Evolutionary conservation across 2,888 invertebrate genomes (phyloP).

Genomic region (Diarsia rubi): DNA sequence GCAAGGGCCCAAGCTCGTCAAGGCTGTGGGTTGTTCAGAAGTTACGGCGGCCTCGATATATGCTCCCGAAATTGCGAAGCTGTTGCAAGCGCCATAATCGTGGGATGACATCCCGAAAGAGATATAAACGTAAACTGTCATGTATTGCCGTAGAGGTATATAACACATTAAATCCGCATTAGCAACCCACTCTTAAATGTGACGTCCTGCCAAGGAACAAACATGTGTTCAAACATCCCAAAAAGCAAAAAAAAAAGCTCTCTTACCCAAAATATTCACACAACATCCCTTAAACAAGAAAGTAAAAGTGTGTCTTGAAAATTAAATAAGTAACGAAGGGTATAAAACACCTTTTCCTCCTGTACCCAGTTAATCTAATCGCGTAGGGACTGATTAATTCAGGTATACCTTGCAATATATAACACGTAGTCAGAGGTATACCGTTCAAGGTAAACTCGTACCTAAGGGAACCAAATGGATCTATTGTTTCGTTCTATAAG

Average conservation of each 20-base stretch:
- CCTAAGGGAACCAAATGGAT: constrained; percentile 52
- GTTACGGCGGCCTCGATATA: too few species aligned
- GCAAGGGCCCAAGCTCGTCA: too few species aligned
- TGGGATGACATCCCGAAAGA: too few species aligned
- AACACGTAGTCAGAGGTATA: constrained; percentile 25
- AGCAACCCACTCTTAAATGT: background rate
- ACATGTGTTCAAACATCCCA: background rate
- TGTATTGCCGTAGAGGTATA: too few species aligned
- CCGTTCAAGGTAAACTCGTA: constrained; percentile 42
- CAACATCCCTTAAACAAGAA: constrained; percentile 17
- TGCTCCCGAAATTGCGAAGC: too few species aligned
- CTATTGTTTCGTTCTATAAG: constrained; percentile 55
- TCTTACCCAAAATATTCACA: background rate
- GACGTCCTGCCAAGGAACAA: background rate
- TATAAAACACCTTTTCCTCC: constrained; percentile 43
- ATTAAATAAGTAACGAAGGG: constrained; percentile 61
- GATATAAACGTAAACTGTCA: too few species aligned
- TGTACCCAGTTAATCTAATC: constrained; percentile 59
- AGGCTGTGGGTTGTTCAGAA: too few species aligned
- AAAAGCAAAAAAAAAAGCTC: background rate
- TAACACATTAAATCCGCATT: too few species aligned
- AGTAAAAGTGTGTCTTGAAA: constrained; percentile 51
- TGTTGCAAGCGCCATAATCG: too few species aligned
- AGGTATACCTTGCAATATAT: constrained; percentile 54
- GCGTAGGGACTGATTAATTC: constrained; percentile 64